A percentile compares a stretch with the other conserved stretches of the same genome.
Conservation (phyloP, 2,888 invertebrate genomes). For the Drosophila vallismaia region DNA sequence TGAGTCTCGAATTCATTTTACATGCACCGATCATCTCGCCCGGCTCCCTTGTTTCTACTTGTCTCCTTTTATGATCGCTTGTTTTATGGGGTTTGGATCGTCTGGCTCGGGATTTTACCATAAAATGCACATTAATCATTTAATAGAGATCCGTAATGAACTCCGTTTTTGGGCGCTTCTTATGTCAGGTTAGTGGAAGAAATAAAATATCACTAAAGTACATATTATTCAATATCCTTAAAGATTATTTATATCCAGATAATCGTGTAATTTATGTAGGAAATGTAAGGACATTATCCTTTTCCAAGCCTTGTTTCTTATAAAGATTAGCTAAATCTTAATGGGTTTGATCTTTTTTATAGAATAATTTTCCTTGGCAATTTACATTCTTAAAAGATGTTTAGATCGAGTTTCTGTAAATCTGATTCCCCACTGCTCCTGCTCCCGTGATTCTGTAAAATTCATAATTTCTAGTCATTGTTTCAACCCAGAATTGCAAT, state of each 20-base stretch:
- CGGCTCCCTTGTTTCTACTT: constrained; percentile 52
- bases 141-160: constrained; percentile 68
- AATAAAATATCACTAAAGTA: not conserved
- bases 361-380: too few species aligned
- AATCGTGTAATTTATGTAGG: too few species aligned
- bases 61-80: constrained; percentile 66
- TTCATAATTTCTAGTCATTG: not conserved
- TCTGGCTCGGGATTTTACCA: constrained; percentile 60
- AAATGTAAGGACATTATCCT: too few species aligned
- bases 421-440: too few species aligned
- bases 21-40: constrained; percentile 64
- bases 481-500: not conserved
- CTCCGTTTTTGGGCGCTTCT: constrained; percentile 28
- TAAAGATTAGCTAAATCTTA: too few species aligned
- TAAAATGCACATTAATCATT: constrained; percentile 75
- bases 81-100: constrained; percentile 54
- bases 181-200: not conserved
- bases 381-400: too few species aligned
- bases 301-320: too few species aligned
- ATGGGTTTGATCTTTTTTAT: too few species aligned
- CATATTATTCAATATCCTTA: not conserved
- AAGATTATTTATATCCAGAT: too few species aligned
- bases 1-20: constrained; percentile 39
- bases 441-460: too few species aligned
- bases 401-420: too few species aligned